A percentile compares a stretch with the other conserved stretches of the same genome.
Evolutionary conservation across 2,113 vertebrate genomes (phyloP).

Genomic region (Oncorhynchus keta): DNA sequence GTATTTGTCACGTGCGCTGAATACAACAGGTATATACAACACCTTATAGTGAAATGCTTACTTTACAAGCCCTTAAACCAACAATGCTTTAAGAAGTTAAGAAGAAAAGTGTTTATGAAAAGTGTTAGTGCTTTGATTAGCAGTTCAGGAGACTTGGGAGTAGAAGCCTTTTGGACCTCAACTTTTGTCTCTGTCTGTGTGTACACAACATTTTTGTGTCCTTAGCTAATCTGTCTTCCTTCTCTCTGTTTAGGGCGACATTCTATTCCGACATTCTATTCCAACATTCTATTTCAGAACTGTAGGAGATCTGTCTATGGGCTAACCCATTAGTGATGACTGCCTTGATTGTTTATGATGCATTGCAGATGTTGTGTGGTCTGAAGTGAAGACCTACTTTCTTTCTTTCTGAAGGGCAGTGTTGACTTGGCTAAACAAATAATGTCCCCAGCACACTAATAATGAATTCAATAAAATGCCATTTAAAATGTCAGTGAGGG

Average conservation of each 20-base stretch:
- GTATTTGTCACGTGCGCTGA: too few relatives aligned
- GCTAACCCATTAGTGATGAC: not conserved
- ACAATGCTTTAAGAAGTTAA: too few relatives aligned
- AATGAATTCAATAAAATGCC: conserved; percentile 3
- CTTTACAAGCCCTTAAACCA: too few relatives aligned
- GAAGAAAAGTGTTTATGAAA: too few relatives aligned
- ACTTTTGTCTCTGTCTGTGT: not conserved
- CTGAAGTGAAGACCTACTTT: not conserved
- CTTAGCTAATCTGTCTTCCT: not conserved
- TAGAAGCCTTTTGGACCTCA: too few relatives aligned
- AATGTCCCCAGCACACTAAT: not conserved
- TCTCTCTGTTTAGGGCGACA: not conserved
- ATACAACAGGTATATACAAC: too few relatives aligned
- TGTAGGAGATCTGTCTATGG: not conserved
- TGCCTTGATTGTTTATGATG: not conserved
- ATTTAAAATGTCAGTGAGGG: not conserved
- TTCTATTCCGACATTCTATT: not conserved
- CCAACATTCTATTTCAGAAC: not conserved
- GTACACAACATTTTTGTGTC: not conserved
- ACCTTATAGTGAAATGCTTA: too few relatives aligned
- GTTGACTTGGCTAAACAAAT: not conserved
- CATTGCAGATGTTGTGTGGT: not conserved
- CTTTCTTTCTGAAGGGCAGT: not conserved
- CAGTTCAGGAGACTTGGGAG: too few relatives aligned
- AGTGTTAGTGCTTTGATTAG: too few relatives aligned